phyloP scores from a whole-genome alignment of 2,797 vertebrate species.

The Parauchenoglanis punctatus region DNA sequence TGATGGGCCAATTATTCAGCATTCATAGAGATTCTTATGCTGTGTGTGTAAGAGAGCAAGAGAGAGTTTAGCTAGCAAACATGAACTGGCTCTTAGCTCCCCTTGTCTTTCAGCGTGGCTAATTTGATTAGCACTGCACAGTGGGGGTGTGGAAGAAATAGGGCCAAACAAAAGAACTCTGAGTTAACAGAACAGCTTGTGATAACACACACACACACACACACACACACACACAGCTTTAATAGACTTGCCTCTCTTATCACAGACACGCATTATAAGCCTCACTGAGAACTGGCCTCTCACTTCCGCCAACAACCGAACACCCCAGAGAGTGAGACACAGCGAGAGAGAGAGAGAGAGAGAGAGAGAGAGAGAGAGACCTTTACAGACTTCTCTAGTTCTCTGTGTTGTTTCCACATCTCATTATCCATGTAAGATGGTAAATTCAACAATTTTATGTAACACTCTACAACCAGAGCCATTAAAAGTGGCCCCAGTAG shows the following conservation, averaged over 20 bases:
- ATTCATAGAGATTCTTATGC: constrained; percentile 40
- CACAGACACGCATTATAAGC: constrained; percentile 76
- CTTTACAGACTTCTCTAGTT: not conserved
- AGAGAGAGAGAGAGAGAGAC: constrained; percentile 40
- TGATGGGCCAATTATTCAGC: constrained; percentile 54
- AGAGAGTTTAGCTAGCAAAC: constrained; percentile 31
- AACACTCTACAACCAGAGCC: not conserved
- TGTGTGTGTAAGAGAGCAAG: constrained; percentile 21
- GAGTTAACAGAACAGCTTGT: constrained; percentile 77
- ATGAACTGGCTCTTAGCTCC: constrained; percentile 62
- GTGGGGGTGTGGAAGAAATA: constrained; percentile 64
- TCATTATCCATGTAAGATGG: not conserved
- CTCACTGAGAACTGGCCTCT: constrained; percentile 59
- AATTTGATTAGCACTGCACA: constrained; percentile 83
- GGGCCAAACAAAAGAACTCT: constrained; percentile 72
- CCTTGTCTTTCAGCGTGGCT: constrained; percentile 73
- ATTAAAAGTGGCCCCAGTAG: not conserved
- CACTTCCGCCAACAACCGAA: constrained; percentile 52
- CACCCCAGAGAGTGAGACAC: constrained; percentile 28
- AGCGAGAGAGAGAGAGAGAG: constrained; percentile 25
- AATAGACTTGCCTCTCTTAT: constrained; percentile 73
- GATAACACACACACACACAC: constrained; percentile 59
- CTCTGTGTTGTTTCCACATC: not conserved
- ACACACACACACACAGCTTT: constrained; percentile 43
- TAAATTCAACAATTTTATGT: not conserved